Conservation (phyloP, 2,888 invertebrate genomes). For the Drosophila eohydei region DNA sequence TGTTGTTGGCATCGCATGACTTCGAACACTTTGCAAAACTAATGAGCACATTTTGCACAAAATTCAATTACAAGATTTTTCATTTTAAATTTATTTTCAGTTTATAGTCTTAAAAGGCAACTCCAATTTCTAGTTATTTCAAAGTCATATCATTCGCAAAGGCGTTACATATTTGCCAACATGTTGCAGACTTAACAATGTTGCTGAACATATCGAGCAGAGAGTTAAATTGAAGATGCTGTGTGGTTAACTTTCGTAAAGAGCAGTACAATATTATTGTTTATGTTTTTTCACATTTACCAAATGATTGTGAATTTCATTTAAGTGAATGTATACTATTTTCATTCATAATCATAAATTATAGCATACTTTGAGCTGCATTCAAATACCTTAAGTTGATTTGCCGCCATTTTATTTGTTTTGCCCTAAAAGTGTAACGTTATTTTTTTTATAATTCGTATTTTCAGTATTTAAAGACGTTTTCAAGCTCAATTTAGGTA, state of each 20-base stretch:
- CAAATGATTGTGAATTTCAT: not conserved
- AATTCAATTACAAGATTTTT: slow-evolving; percentile 46
- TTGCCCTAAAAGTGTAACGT: not conserved
- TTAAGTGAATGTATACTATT: not conserved
- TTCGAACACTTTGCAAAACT: slow-evolving; percentile 53
- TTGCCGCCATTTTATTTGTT: not conserved
- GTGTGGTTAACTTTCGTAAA: not conserved
- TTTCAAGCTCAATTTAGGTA: not conserved
- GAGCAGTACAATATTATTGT: not conserved
- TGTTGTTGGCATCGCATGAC: slow-evolving; percentile 51
- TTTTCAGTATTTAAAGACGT: slow-evolving; percentile 16
- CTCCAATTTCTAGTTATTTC: not conserved
- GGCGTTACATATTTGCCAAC: not conserved
- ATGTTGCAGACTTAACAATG: not conserved
- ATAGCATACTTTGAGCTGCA: slow-evolving; percentile 1
- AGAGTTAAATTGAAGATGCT: not conserved
- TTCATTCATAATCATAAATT: not conserved
- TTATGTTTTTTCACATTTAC: not conserved
- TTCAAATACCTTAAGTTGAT: not conserved
- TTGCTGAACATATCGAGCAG: not conserved
- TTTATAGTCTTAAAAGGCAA: not conserved
- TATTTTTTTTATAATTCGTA: slow-evolving; percentile 15
- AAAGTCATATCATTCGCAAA: too few relatives aligned
- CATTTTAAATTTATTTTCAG: slow-evolving; percentile 2
- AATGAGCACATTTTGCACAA: slow-evolving; percentile 48